Percentiles rank a stretch among this genome's conserved stretches.
Evolutionary conservation across 1,140 invertebrate genomes (phyloP).

Genomic region (Euborellia annulipes): DNA sequence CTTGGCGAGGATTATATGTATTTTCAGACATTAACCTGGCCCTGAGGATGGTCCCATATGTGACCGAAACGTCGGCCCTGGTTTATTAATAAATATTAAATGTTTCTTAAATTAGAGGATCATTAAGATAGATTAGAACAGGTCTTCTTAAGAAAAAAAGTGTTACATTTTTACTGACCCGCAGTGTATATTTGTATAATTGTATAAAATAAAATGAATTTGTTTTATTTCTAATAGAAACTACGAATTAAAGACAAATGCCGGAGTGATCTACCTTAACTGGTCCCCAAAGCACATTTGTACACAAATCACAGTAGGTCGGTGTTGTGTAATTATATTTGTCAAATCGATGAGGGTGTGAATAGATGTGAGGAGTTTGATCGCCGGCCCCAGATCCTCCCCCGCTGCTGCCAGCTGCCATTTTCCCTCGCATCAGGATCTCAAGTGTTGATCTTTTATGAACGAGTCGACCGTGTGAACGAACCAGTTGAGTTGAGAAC

Average conservation of each 20-base stretch:
- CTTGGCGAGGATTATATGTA: too few relatives aligned
- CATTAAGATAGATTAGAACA: too few relatives aligned
- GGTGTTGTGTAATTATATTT: constrained; percentile 79
- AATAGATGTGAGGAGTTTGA: constrained; percentile 39
- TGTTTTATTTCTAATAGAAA: not conserved
- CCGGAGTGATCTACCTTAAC: constrained; percentile 44
- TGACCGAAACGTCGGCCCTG: too few relatives aligned
- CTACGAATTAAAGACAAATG: not conserved
- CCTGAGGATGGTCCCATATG: too few relatives aligned
- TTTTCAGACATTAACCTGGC: too few relatives aligned
- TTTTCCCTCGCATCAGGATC: constrained; percentile 72
- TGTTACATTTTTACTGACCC: too few relatives aligned
- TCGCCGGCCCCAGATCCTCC: constrained; percentile 32
- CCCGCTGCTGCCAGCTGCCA: constrained; percentile 27
- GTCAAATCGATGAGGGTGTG: constrained; percentile 79
- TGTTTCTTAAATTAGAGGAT: too few relatives aligned
- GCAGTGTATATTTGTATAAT: constrained; percentile 3
- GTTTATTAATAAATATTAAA: too few relatives aligned
- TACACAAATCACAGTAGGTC: constrained; percentile 81
- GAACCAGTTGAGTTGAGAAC: constrained; percentile 73
- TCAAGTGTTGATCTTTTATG: constrained; percentile 86
- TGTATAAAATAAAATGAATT: constrained; percentile 2
- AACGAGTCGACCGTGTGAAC: constrained; percentile 66
- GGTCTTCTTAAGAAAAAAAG: too few relatives aligned
- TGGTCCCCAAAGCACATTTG: constrained; percentile 81